These are phyloP conservation scores for Microchrysa polita DNA, from an alignment of 2,888 invertebrate species.

Conservation along the genomic window DNA sequence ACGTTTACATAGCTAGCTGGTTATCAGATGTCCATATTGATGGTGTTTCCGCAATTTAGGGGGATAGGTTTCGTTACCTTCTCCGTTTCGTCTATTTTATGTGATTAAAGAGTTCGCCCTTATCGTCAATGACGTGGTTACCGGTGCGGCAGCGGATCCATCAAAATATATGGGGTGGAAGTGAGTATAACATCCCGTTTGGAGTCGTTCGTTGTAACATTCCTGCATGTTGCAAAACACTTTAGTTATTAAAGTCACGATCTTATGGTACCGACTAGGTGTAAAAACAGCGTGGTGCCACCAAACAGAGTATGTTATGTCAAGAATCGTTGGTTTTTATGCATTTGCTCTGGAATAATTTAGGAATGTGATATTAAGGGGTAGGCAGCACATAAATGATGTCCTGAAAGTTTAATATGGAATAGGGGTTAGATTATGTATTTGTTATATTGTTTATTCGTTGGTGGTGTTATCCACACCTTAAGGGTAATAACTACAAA, in stretches of 20 bases:
- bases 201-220: constrained; percentile 14
- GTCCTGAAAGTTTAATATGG: no score
- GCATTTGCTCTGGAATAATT: constrained; percentile 10
- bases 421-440: no score
- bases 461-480: no score
- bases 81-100: not conserved
- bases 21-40: constrained; percentile 37
- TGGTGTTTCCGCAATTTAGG: constrained; percentile 27
- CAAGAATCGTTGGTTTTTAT: constrained; percentile 16
- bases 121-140: not conserved
- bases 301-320: not conserved
- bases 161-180: constrained; percentile 38
- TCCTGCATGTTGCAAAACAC: constrained; percentile 39
- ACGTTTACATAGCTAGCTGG: no score
- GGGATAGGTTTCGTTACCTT: constrained; percentile 18
- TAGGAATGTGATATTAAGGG: not conserved
- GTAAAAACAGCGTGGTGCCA: constrained; percentile 33
- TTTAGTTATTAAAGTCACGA: constrained; percentile 41
- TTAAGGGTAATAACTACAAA: no score
- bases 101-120: constrained; percentile 23
- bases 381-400: not conserved
- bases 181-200: constrained; percentile 38
- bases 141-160: not conserved
- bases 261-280: constrained; percentile 20
- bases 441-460: no score